Percentiles rank a stretch among this genome's conserved stretches.
phyloP scores from a whole-genome alignment of 1,140 invertebrate species.

The Chironomus tepperi region DNA sequence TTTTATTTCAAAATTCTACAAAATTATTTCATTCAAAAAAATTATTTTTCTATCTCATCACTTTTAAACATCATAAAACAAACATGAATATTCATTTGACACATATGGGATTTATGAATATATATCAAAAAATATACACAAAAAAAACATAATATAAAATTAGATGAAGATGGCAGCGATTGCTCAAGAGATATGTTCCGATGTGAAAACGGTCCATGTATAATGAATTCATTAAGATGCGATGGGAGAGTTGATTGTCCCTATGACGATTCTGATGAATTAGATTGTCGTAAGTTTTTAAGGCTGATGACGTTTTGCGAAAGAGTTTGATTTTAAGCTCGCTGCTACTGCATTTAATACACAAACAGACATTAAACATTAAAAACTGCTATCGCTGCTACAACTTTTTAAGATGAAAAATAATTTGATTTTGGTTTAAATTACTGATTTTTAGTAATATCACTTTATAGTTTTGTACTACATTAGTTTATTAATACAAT shows the following conservation, averaged over 20 bases:
- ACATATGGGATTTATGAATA: neutral
- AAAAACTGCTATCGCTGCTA: no score
- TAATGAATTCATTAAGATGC: conserved; percentile 46
- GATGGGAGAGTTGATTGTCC: conserved; percentile 56
- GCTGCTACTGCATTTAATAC: no score
- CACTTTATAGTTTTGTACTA: no score
- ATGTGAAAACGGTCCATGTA: conserved; percentile 60
- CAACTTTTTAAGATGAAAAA: no score
- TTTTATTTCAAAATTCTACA: neutral
- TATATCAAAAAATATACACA: neutral
- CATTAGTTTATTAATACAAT: no score
- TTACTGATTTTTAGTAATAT: no score
- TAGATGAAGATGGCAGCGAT: conserved; percentile 25
- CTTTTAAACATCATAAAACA: neutral
- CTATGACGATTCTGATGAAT: conserved; percentile 55
- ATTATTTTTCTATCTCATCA: neutral
- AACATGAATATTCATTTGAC: neutral
- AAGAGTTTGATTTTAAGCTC: no score
- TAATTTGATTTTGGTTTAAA: no score
- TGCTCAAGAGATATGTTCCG: conserved; percentile 43
- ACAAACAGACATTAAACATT: no score
- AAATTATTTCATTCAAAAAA: conserved; percentile 1
- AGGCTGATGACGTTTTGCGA: no score
- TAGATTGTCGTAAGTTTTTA: conserved; percentile 44
- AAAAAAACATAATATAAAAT: neutral